These are phyloP conservation scores for Cochlearius cochlearius DNA, from an alignment of 2,113 vertebrate genomes.

Conservation along the genomic window DNA sequence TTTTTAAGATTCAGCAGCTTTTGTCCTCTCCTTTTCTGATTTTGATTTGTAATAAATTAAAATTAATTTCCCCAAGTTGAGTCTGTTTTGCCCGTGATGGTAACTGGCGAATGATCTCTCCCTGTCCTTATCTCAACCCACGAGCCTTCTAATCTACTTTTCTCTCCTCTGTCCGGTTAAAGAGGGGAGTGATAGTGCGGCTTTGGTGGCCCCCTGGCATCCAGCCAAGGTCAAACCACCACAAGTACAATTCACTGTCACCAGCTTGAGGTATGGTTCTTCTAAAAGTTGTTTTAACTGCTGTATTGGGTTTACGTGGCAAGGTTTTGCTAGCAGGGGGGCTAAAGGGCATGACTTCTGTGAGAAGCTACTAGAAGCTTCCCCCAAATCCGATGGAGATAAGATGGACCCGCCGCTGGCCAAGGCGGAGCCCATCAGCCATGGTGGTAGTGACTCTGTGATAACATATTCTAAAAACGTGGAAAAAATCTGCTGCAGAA, in stretches of 20 bases:
- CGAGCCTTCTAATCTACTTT: too few species aligned
- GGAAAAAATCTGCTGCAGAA: neutral
- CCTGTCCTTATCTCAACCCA: too few species aligned
- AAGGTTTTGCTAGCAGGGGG: neutral
- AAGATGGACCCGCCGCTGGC: neutral
- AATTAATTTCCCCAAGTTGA: too few species aligned
- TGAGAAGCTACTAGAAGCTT: neutral
- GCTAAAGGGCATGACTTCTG: neutral
- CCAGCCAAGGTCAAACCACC: too few species aligned
- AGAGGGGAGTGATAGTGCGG: too few species aligned
- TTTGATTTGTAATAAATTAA: too few species aligned
- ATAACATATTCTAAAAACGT: neutral
- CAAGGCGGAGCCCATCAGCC: neutral
- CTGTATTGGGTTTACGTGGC: neutral
- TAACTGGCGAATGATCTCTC: too few species aligned
- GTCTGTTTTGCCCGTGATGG: too few species aligned
- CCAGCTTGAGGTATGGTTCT: neutral
- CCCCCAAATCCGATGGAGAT: neutral
- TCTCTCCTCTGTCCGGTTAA: too few species aligned
- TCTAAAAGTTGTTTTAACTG: neutral
- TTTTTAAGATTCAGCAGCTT: too few species aligned
- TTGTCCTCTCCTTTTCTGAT: too few species aligned
- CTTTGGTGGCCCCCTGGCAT: too few species aligned
- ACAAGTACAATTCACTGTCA: neutral
- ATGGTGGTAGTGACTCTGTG: accelerated